These are phyloP conservation scores for Pachliopta kotzebuea DNA, from an alignment of 2,888 invertebrate species.

Conservation along the genomic window DNA sequence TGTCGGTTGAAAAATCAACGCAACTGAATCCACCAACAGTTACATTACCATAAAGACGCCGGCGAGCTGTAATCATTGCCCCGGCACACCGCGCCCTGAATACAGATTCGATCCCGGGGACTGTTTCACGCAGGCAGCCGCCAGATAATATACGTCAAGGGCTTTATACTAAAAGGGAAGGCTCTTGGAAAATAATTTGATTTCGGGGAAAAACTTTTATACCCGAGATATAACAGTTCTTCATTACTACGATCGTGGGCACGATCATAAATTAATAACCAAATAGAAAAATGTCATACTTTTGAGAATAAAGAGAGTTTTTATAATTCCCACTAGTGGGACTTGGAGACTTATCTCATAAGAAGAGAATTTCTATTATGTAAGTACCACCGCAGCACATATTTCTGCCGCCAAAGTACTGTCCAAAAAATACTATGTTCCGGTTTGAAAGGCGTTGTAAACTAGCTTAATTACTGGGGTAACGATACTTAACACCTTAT, in stretches of 20 bases:
- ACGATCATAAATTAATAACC: too few relatives aligned
- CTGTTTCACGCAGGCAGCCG: conserved; percentile 29
- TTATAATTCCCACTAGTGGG: too few relatives aligned
- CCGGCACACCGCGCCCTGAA: conserved; percentile 52
- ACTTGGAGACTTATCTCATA: too few relatives aligned
- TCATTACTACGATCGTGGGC: neutral
- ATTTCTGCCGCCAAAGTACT: too few relatives aligned
- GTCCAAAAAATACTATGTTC: too few relatives aligned
- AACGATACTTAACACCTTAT: too few relatives aligned
- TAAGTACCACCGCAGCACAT: too few relatives aligned
- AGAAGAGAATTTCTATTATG: too few relatives aligned
- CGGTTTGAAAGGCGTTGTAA: too few relatives aligned
- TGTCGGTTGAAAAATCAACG: conserved; percentile 48
- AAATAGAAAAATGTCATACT: too few relatives aligned
- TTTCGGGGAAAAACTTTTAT: conserved; percentile 15
- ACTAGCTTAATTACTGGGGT: too few relatives aligned
- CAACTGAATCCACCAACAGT: conserved; percentile 62
- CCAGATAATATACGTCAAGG: conserved; percentile 27
- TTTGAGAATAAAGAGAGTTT: too few relatives aligned
- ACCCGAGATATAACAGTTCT: conserved; percentile 4
- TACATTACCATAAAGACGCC: conserved; percentile 68
- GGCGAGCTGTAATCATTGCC: conserved; percentile 64
- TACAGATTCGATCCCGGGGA: conserved; percentile 45
- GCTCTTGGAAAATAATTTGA: conserved; percentile 22
- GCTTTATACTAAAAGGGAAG: conserved; percentile 18